Percentiles rank a stretch among this genome's conserved stretches.
Evolutionary conservation across 2,113 vertebrate genomes (phyloP).

Genomic region (Hippocampus zosterae): DNA sequence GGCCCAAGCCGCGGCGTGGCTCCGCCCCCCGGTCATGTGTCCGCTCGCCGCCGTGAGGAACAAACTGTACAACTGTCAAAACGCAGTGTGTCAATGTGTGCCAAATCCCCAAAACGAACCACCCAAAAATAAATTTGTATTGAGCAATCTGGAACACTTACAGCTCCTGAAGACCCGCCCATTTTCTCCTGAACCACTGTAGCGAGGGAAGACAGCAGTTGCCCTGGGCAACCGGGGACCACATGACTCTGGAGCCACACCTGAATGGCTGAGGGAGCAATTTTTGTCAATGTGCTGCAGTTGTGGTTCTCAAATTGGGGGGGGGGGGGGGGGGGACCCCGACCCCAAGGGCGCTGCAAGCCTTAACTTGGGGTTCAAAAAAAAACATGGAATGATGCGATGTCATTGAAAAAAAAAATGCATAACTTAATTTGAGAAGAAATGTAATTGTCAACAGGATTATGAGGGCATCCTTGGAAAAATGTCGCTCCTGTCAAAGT

Average conservation of each 20-base stretch:
- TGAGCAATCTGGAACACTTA: conserved; percentile 54
- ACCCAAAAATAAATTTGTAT: neutral
- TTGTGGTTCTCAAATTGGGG: neutral
- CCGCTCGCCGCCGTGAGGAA: conserved; percentile 84
- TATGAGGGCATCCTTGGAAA: too few relatives aligned
- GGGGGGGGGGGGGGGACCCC: neutral
- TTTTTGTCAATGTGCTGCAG: neutral
- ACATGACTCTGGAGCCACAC: conserved; percentile 71
- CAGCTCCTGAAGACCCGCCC: conserved; percentile 92
- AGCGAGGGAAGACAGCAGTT: conserved; percentile 74
- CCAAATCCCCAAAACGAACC: neutral
- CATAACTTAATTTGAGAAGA: too few relatives aligned
- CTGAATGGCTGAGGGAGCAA: conserved; percentile 74
- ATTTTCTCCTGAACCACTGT: conserved; percentile 84
- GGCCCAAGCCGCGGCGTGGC: conserved; percentile 73
- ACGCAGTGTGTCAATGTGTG: neutral
- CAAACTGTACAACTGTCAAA: conserved; percentile 82
- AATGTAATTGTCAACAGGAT: too few relatives aligned
- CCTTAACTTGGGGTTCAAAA: neutral
- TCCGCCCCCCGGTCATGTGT: conserved; percentile 59
- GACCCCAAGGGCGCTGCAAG: neutral
- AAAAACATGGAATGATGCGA: neutral
- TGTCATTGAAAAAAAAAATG: too few relatives aligned
- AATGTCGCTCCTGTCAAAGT: too few relatives aligned
- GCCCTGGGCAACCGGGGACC: conserved; percentile 67